Evolutionary conservation across 2,113 vertebrate genomes (phyloP).

Genomic region (Pseudopodoces humilis): DNA sequence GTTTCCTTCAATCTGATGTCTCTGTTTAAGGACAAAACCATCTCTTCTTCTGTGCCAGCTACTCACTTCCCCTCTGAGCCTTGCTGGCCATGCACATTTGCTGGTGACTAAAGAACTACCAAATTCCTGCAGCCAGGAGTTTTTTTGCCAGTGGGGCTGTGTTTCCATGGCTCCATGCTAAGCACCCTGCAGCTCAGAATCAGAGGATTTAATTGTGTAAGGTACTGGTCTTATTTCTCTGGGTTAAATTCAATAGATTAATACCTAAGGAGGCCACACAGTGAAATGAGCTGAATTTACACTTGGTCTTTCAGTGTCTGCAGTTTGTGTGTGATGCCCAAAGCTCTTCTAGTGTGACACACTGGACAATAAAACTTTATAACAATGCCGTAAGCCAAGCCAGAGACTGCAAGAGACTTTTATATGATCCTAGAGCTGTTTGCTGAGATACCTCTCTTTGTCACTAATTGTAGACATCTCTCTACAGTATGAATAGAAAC

Average conservation of each 20-base stretch:
- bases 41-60: not conserved
- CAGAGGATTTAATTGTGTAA: slow-evolving; percentile 17
- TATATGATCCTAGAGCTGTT: not conserved
- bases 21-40: not conserved
- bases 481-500: not conserved
- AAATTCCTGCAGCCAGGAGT: not conserved
- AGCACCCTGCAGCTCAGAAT: slow-evolving; percentile 10
- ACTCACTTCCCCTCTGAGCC: not conserved
- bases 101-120: not conserved
- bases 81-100: not conserved
- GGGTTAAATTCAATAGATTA: slow-evolving; percentile 11
- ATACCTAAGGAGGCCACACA: not conserved
- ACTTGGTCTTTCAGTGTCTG: slow-evolving; percentile 25
- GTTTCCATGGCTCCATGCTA: slow-evolving; percentile 23
- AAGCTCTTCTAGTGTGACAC: not conserved
- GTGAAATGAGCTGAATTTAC: slow-evolving; percentile 16
- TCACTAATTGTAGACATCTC: not conserved
- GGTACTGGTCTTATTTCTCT: not conserved
- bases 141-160: not conserved
- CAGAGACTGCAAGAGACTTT: not conserved
- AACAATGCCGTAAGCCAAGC: not conserved
- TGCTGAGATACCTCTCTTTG: not conserved
- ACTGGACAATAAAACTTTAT: slow-evolving; percentile 4
- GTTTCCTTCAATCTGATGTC: not conserved
- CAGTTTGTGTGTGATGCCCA: not conserved